These are phyloP conservation scores for Athalia circularis DNA, from an alignment of 2,888 invertebrate species.

Conservation along the genomic window DNA sequence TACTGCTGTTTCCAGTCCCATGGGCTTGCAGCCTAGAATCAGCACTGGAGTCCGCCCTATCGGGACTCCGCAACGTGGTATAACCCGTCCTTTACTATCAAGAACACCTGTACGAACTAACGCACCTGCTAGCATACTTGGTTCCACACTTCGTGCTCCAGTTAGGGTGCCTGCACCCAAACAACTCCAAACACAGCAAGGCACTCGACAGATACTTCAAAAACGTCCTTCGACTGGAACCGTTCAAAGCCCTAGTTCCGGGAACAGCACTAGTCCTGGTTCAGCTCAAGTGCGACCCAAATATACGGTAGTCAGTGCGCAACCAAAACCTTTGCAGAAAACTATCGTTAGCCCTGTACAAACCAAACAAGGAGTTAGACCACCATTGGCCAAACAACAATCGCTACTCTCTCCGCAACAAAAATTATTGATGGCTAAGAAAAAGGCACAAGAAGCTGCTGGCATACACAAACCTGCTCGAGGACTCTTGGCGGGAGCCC, in stretches of 20 bases:
- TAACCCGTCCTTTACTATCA: constrained; percentile 65
- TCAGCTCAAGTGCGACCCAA: constrained; percentile 63
- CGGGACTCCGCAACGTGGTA: constrained; percentile 58
- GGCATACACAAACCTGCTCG: constrained; percentile 62
- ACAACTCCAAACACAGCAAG: constrained; percentile 49
- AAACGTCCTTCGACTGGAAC: constrained; percentile 49
- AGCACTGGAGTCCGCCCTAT: constrained; percentile 53
- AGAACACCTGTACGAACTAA: constrained; percentile 64
- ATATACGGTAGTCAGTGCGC: constrained; percentile 59
- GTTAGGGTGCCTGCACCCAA: constrained; percentile 62
- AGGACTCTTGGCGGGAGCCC: constrained; percentile 59
- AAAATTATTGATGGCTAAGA: constrained; percentile 70
- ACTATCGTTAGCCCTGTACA: constrained; percentile 57
- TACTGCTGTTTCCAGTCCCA: constrained; percentile 66
- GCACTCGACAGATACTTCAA: constrained; percentile 55
- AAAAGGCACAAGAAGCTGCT: constrained; percentile 70
- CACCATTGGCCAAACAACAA: constrained; percentile 57
- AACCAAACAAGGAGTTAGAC: constrained; percentile 57
- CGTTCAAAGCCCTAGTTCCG: constrained; percentile 47
- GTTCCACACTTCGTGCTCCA: constrained; percentile 63
- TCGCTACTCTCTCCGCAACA: constrained; percentile 69
- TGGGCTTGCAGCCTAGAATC: constrained; percentile 64
- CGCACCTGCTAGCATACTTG: constrained; percentile 64
- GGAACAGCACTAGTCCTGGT: constrained; percentile 56
- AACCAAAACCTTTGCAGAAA: constrained; percentile 60